Evolutionary conservation across 2,888 invertebrate genomes (phyloP).

Genomic region (Hyposoter didymator): DNA sequence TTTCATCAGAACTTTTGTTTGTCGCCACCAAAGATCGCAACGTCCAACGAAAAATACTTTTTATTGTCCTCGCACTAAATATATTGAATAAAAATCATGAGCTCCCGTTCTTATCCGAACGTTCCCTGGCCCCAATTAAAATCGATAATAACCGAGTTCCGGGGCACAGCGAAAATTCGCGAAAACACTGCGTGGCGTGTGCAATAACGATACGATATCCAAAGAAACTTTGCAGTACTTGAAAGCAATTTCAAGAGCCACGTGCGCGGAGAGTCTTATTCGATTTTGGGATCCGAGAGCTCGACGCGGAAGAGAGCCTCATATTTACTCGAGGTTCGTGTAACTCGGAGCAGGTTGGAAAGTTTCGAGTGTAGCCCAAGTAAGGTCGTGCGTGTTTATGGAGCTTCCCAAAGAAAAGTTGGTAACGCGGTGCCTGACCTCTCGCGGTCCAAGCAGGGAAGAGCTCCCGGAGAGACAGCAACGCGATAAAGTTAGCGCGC

Average conservation of each 20-base stretch:
- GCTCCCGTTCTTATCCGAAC: too few species aligned
- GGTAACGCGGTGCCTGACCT: slow-evolving; percentile 20
- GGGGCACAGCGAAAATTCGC: background rate
- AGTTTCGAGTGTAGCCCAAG: slow-evolving; percentile 7
- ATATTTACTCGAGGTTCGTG: background rate
- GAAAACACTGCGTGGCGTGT: background rate
- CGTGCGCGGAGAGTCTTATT: slow-evolving; percentile 4
- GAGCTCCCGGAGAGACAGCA: slow-evolving; percentile 6
- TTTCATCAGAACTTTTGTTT: background rate
- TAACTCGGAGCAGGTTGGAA: background rate
- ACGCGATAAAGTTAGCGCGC: slow-evolving; percentile 5
- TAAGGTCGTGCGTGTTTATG: slow-evolving; percentile 1
- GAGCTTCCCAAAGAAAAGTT: slow-evolving; percentile 2
- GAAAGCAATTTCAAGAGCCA: background rate
- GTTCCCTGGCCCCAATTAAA: too few species aligned
- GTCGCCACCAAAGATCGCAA: too few species aligned
- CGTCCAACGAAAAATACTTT: too few species aligned
- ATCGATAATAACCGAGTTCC: background rate
- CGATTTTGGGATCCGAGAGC: slow-evolving; percentile 5
- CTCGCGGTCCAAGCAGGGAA: background rate
- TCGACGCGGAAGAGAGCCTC: background rate
- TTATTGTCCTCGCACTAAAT: too few species aligned
- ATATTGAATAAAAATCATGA: too few species aligned
- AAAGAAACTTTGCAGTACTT: background rate
- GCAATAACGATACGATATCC: background rate